Percentiles rank a stretch among this genome's conserved stretches.
phyloP scores from a whole-genome alignment of 2,888 invertebrate genomes.

The Harpalus rufipes region DNA sequence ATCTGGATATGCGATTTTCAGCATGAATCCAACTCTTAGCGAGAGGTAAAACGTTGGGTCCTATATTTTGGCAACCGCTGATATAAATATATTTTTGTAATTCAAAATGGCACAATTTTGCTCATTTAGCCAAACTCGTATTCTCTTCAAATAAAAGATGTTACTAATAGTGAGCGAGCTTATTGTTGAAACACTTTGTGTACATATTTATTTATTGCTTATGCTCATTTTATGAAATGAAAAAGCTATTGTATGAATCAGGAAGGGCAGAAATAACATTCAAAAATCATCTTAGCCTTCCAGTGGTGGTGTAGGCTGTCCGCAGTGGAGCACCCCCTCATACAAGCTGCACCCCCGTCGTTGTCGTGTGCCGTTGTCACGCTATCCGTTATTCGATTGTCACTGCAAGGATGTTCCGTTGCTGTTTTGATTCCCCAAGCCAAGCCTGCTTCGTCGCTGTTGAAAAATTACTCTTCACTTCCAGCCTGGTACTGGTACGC shows the following conservation, averaged over 20 bases:
- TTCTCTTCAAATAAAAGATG: no score
- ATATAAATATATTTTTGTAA: no score
- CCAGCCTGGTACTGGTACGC: conserved; percentile 40
- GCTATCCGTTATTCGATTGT: conserved; percentile 58
- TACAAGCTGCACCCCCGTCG: conserved; percentile 8
- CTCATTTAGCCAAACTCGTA: no score
- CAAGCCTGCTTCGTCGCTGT: not conserved
- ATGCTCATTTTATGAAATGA: no score
- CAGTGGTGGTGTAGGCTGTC: conserved; percentile 24
- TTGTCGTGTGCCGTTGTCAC: conserved; percentile 52
- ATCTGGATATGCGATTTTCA: no score
- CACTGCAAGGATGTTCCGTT: conserved; percentile 28
- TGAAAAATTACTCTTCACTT: conserved; percentile 40
- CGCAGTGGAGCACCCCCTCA: conserved; percentile 24
- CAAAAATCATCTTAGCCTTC: not conserved
- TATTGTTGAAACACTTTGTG: no score
- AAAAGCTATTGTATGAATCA: not conserved
- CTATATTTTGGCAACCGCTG: no score
- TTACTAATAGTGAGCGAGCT: no score
- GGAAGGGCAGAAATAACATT: conserved; percentile 2
- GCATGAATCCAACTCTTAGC: no score
- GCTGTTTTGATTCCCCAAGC: not conserved
- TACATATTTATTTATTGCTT: no score
- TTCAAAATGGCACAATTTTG: no score
- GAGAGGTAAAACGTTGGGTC: no score